Evolutionary conservation across 2,797 vertebrate genomes (phyloP).

Genomic region (Hydrocynus forskahlii): DNA sequence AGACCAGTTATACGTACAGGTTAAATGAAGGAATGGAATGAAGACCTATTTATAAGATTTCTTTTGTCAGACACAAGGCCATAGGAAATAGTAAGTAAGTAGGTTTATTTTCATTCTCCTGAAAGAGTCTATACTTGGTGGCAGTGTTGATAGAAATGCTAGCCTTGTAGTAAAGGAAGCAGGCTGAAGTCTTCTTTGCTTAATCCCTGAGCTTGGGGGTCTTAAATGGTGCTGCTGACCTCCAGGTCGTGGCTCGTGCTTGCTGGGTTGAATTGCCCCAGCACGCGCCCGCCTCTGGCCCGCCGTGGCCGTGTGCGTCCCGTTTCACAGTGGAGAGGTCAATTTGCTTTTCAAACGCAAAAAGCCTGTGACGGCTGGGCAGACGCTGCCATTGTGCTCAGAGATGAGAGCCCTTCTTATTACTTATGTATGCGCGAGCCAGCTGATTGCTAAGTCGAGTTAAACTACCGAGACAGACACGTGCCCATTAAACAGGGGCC

Average conservation of each 20-base stretch:
- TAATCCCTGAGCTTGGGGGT: constrained; percentile 33
- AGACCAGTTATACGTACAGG: not conserved
- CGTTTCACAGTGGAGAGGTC: constrained; percentile 89
- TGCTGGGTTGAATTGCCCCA: constrained; percentile 60
- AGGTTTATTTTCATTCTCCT: not conserved
- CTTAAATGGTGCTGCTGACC: constrained; percentile 57
- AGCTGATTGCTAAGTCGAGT: constrained; percentile 83
- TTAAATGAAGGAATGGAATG: too few species aligned
- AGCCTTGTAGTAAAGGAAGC: not conserved
- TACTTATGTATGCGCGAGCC: constrained; percentile 85
- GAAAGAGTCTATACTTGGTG: not conserved
- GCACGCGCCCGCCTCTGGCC: constrained; percentile 83
- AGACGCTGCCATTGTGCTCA: constrained; percentile 79
- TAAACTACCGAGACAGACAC: constrained; percentile 81
- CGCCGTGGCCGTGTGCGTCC: constrained; percentile 85
- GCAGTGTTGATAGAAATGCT: not conserved
- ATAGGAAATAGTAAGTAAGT: too few species aligned
- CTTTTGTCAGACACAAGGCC: too few species aligned
- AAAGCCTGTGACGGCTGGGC: constrained; percentile 75
- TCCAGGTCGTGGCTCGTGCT: constrained; percentile 69
- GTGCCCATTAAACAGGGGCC: constrained; percentile 65
- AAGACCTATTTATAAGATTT: too few species aligned
- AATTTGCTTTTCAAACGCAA: constrained; percentile 87
- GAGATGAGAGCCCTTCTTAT: constrained; percentile 84
- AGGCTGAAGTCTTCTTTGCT: not conserved